Evolutionary conservation across 2,113 vertebrate genomes (phyloP), one percentile per base, ranked within the genome.

Genomic region (Lathamus discolor): DNA sequence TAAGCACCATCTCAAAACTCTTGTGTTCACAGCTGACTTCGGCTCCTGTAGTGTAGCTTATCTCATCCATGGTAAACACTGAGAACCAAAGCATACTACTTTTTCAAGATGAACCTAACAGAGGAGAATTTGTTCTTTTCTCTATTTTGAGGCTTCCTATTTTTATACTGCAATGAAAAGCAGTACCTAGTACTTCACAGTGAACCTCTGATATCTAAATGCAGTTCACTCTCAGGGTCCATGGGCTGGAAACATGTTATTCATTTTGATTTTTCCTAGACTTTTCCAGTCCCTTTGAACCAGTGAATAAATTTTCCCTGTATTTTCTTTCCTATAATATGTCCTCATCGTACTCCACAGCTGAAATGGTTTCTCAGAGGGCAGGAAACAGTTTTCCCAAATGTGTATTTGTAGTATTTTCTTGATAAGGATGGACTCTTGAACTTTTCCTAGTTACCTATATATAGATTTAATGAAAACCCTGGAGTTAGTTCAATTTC

Each of bases 141-240:
- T 68, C 77, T 91, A 44, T 96, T 95, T 91, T 68, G 48, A 57
- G 43, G 51, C 35, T 31, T 95, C 88, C 86, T 92, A 35, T 94
- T 92, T 97, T 89, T 64, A 49, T 62, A 57, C 11, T 31, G 33
- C 24, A 48, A 2, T 61, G 55, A 78, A 75, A 95, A 84, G 55
- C 63, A 67, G 19, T 64, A 72, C 43, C 33, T 89, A 61, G 14
- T 55, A 62, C n/a, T 80, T 85, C 41, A 66, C 22, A 62, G 64
- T 12, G 31, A 90, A 52, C n/a, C 10, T 83, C 85, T 87, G 37
- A 37, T 83, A 81, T 74, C 41, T 78, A 78, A 74, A 70, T 74
- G 39, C 20, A 39, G 2, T 67, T 72, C 8, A n/a, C 31, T 88
- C 18, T 83, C 28, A 46, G 59, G 78, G 88, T 83, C 31, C 29